These are phyloP conservation scores for Pseudomyrmex cubaensis DNA, from an alignment of 1,140 invertebrate species.

Conservation along the genomic window DNA sequence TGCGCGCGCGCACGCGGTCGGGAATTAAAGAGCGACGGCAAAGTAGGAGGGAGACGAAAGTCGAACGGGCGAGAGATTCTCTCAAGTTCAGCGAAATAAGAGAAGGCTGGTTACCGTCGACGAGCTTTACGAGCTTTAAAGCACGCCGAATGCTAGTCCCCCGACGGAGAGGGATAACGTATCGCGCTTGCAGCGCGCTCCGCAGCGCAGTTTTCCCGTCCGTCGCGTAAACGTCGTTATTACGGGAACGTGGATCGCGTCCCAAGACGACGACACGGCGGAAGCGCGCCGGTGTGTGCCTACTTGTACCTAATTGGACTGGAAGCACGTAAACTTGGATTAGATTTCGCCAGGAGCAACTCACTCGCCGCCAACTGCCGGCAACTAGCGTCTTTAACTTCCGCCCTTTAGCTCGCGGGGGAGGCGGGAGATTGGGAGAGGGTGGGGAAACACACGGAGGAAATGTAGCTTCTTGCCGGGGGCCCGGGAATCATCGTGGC, in stretches of 20 bases:
- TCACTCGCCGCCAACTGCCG: slow-evolving; percentile 55
- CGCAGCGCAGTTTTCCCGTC: slow-evolving; percentile 17
- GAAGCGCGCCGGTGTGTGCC: slow-evolving; percentile 23
- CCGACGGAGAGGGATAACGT: slow-evolving; percentile 23
- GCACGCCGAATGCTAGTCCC: slow-evolving; percentile 41
- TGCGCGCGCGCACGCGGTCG: background rate
- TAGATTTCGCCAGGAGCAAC: slow-evolving; percentile 51
- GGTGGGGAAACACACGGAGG: background rate
- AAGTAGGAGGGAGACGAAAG: background rate
- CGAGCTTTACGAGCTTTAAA: slow-evolving; percentile 55
- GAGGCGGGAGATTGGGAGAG: background rate
- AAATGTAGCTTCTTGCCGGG: slow-evolving; percentile 25
- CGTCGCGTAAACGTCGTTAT: slow-evolving; percentile 57
- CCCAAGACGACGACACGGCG: slow-evolving; percentile 49
- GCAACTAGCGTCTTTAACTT: slow-evolving; percentile 62
- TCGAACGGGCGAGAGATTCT: slow-evolving; percentile 17
- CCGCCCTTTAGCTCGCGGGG: slow-evolving; percentile 21
- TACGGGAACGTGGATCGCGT: slow-evolving; percentile 58
- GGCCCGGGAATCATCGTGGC: slow-evolving; percentile 34
- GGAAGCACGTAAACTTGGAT: slow-evolving; percentile 60
- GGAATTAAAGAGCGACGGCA: slow-evolving; percentile 18
- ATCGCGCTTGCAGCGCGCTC: slow-evolving; percentile 25
- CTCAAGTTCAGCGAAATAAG: slow-evolving; percentile 48
- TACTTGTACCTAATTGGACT: slow-evolving; percentile 61
- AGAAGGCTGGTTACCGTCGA: slow-evolving; percentile 36